Conservation (phyloP, 1,140 invertebrate genomes). For the Thaumatotibia leucotreta region DNA sequence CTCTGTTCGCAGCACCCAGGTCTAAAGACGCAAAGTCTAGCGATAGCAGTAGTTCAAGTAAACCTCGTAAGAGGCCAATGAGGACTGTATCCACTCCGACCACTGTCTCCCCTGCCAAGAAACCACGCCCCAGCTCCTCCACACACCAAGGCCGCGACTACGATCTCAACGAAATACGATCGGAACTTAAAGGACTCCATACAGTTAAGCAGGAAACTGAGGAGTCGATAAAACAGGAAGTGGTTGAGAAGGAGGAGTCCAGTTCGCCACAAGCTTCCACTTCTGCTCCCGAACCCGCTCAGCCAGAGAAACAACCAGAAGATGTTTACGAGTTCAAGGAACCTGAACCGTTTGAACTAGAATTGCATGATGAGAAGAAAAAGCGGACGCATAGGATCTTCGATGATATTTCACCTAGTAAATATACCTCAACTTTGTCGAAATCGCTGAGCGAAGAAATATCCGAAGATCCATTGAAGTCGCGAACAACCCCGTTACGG, state of each 20-base stretch:
- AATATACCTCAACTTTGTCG: conserved; percentile 64
- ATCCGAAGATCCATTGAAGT: conserved; percentile 52
- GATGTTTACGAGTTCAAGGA: conserved; percentile 94
- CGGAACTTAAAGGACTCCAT: conserved; percentile 87
- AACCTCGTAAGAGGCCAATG: conserved; percentile 58
- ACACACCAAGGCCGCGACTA: conserved; percentile 79
- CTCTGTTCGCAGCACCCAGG: conserved; percentile 41
- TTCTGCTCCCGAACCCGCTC: conserved; percentile 43
- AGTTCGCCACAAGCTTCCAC: conserved; percentile 25
- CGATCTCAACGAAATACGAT: conserved; percentile 89
- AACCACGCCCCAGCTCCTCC: conserved; percentile 34
- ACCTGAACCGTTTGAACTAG: conserved; percentile 90
- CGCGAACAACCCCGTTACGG: conserved; percentile 52
- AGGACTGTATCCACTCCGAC: conserved; percentile 49
- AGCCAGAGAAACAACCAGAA: conserved; percentile 75
- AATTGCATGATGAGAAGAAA: conserved; percentile 82
- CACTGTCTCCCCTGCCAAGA: conserved; percentile 46
- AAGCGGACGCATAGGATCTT: conserved; percentile 78
- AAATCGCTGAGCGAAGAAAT: conserved; percentile 70
- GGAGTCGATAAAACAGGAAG: conserved; percentile 62
- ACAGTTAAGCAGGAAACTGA: conserved; percentile 68
- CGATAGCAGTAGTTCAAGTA: conserved; percentile 58
- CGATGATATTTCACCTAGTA: conserved; percentile 75
- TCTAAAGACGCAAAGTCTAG: conserved; percentile 62
- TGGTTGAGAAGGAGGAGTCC: conserved; percentile 50